Evolutionary conservation across 35 echinoderm and acorn worm genomes (phyloP).

Genomic region (Holothuria glaberrima): DNA sequence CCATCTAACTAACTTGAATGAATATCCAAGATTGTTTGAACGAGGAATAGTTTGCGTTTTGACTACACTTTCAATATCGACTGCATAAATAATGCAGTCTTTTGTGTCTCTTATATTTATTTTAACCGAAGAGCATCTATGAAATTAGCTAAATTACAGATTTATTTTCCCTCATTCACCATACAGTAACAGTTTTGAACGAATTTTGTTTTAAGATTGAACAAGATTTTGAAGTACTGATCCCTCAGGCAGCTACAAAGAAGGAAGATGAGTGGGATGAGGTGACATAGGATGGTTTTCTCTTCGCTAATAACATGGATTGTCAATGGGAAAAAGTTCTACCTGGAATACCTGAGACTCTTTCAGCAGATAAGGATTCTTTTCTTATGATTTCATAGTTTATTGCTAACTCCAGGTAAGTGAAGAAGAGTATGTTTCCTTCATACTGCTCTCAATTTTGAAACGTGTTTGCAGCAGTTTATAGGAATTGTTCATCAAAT

Average conservation of each 20-base stretch:
- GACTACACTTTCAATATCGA: no score
- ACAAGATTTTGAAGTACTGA: constrained; percentile 23
- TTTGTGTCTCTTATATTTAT: neutral
- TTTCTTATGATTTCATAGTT: neutral
- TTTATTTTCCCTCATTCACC: neutral
- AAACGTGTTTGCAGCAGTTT: no score
- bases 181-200: neutral
- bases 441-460: no score
- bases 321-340: constrained; percentile 25
- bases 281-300: neutral
- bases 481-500: no score
- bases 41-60: no score
- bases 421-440: no score
- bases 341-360: constrained; percentile 1
- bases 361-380: constrained; percentile 20
- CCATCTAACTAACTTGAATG: no score
- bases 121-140: neutral
- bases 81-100: neutral
- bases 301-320: neutral
- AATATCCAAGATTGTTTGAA: constrained; percentile 22
- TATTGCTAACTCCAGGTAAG: no score
- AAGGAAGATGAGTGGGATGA: constrained; percentile 21
- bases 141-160: neutral
- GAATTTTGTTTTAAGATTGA: constrained; percentile 1
- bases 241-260: constrained; percentile 12